Evolutionary conservation across 2,888 invertebrate genomes (phyloP), one percentile per base, ranked within the genome.

Genomic region (Pachycephus smyrnensis): DNA sequence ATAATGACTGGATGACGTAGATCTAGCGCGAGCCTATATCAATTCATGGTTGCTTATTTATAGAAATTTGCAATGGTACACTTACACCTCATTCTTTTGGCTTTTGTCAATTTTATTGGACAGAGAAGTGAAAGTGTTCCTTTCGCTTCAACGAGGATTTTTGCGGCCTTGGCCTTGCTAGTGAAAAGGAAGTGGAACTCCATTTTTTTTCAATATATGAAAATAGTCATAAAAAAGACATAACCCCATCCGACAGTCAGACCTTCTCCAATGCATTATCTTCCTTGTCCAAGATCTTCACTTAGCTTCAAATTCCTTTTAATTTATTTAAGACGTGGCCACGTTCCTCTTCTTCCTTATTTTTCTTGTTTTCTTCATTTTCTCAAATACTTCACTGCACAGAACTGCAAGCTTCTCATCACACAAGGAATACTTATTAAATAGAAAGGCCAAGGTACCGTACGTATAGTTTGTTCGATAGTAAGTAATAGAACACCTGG

Each of bases 401-500:
- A 55, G 23, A 55, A 23, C 23, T 23, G 55, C 55, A 55, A 55
- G 23, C 55, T 55, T 23, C 23, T 55, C 55, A 55, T 55, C 55
- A 55, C 55, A 55, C 15, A 6, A 55, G 55, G 55, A 55, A 55
- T 55, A 55, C 55, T 55, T 55, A 55, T 55, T 55, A 23, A 55
- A 55, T 55, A 55, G 55, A 55, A 55, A 55, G 55, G 55, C 55
- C 55, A 55, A 55, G 23, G 23, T 55, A 55, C 55, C 23, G 55
- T 55, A 23, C 55, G 55, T 55, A 37, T 73, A 40, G 35, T 69
- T 77, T 71, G 78, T 78, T 36, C 76, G 68, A 77, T 80, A 77
- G 73, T 68, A 73, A 77, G 73, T 68, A 73, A 75, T 40, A 82
- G 78, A 77, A 80, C 78, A 75, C 80, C 75, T 77, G 33, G 85